phyloP scores from a whole-genome alignment of 2,797 vertebrate genomes.

The Gymnoscopelus braueri region DNA sequence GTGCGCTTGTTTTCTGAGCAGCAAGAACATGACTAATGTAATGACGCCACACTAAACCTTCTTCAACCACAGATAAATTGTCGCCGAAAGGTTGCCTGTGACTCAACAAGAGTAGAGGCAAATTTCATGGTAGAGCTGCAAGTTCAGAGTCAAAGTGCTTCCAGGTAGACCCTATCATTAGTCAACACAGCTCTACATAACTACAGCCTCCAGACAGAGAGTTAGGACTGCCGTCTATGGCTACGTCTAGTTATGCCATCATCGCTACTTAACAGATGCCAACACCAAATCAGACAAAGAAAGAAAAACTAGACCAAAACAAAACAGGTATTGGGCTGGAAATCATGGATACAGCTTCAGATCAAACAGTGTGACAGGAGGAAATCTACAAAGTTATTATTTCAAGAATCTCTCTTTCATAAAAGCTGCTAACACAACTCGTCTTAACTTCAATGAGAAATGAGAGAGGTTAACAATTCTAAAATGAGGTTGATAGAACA shows the following conservation, averaged over 20 bases:
- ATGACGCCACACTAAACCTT: constrained; percentile 23
- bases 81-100: constrained; percentile 54
- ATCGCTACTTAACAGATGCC: neutral
- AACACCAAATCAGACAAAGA: neutral
- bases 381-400: neutral
- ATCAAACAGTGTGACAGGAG: neutral
- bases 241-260: constrained; percentile 5
- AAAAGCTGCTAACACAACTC: neutral
- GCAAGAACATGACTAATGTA: constrained; percentile 53
- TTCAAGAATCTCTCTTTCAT: neutral
- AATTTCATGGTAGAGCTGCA: constrained; percentile 64
- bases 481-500: constrained; percentile 3
- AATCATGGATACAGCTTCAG: neutral
- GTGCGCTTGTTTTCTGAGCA: constrained; percentile 37
- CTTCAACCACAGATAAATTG: constrained; percentile 50
- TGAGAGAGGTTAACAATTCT: neutral
- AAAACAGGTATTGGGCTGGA: neutral
- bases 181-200: constrained; percentile 62
- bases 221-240: constrained; percentile 56
- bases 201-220: constrained; percentile 68
- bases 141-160: constrained; percentile 70
- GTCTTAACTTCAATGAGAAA: neutral
- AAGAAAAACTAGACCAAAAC: neutral
- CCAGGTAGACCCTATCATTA: constrained; percentile 78
- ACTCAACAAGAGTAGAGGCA: constrained; percentile 65